These are phyloP conservation scores for Ctena decussata DNA, from an alignment of 2,888 invertebrate genomes.

Conservation along the genomic window DNA sequence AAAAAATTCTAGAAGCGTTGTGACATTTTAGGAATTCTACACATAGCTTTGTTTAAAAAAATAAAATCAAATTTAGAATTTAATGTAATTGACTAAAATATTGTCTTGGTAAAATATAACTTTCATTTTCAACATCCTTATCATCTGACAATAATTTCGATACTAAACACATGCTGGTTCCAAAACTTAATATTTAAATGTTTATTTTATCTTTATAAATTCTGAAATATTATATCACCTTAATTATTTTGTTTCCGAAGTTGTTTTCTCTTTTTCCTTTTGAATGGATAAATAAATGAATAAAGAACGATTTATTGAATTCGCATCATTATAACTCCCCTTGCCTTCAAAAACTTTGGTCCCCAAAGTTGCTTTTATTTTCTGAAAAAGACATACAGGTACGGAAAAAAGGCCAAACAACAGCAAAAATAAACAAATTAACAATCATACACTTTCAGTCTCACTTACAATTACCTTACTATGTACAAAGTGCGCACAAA, in stretches of 20 bases:
- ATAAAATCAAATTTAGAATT: neutral
- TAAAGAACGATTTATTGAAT: neutral
- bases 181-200: too few relatives aligned
- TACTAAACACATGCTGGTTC: too few relatives aligned
- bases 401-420: neutral
- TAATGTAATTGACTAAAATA: neutral
- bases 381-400: neutral
- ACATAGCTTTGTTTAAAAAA: neutral
- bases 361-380: neutral
- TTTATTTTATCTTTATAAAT: too few relatives aligned
- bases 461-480: neutral
- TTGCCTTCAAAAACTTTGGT: neutral
- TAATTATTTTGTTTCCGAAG: neutral
- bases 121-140: neutral
- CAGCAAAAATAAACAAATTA: neutral
- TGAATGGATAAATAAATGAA: neutral
- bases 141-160: neutral
- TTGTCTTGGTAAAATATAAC: neutral
- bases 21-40: neutral
- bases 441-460: neutral
- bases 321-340: neutral
- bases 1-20: neutral
- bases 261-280: neutral
- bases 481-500: neutral
- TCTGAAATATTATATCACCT: too few relatives aligned